A percentile compares a stretch with the other conserved stretches of the same genome.
These are phyloP conservation scores for Diadegma fenestrale DNA, from an alignment of 2,888 invertebrate species.

Conservation along the genomic window DNA sequence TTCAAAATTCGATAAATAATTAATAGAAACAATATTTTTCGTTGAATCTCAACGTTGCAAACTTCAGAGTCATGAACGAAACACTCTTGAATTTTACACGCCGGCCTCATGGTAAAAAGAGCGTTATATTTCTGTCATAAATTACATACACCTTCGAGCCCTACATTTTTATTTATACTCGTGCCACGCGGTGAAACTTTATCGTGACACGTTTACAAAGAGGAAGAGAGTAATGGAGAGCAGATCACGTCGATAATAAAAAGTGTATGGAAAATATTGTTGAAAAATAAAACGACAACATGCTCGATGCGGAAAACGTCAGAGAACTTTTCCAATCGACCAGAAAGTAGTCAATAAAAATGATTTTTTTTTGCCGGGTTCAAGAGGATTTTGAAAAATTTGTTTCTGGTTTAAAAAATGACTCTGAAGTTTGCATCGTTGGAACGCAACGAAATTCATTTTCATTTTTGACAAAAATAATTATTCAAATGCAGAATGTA, in stretches of 20 bases:
- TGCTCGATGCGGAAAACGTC: not conserved
- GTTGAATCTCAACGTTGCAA: too few species aligned
- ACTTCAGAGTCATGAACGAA: too few species aligned
- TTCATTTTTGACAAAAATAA: too few species aligned
- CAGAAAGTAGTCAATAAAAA: too few species aligned
- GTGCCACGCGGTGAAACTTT: not conserved
- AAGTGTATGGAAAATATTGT: conserved; percentile 7
- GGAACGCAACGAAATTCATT: too few species aligned
- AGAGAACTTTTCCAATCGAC: not conserved
- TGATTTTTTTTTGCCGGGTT: not conserved
- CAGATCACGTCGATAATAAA: conserved; percentile 1
- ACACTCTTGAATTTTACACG: not conserved
- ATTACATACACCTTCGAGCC: not conserved
- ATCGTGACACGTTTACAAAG: conserved; percentile 34
- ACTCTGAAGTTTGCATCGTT: too few species aligned
- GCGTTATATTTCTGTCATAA: conserved; percentile 4
- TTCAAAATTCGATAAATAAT: too few species aligned
- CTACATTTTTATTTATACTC: conserved; percentile 39
- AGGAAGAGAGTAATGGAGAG: not conserved
- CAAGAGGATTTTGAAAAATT: not conserved
- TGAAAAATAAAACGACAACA: not conserved
- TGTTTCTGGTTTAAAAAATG: not conserved
- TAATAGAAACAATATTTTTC: too few species aligned
- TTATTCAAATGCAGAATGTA: too few species aligned
- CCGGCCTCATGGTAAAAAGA: not conserved